Conservation (phyloP, 2,888 invertebrate genomes). For the Globia sparganii region DNA sequence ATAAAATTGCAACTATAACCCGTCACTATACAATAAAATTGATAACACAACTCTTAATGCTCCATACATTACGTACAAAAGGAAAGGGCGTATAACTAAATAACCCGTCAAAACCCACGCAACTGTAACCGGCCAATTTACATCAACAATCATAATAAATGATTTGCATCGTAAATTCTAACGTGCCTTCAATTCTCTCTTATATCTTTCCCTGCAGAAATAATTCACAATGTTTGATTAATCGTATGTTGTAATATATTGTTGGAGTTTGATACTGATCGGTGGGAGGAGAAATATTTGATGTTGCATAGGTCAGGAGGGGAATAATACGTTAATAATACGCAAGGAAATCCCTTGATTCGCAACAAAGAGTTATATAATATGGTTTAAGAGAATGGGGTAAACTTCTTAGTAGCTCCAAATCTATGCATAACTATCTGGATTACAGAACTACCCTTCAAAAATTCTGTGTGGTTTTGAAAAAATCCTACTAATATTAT, state of each 20-base stretch:
- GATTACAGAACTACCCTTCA: too few relatives aligned
- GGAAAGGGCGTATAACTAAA: constrained; percentile 42
- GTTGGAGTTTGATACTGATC: constrained; percentile 31
- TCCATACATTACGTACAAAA: constrained; percentile 19
- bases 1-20: not conserved
- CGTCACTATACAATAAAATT: constrained; percentile 6
- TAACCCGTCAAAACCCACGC: constrained; percentile 46
- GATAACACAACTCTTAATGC: constrained; percentile 1
- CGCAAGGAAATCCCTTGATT: not conserved
- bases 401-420: not conserved
- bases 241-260: constrained; percentile 41
- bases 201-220: constrained; percentile 44
- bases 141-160: constrained; percentile 60
- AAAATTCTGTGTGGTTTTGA: too few relatives aligned
- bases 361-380: not conserved
- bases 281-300: not conserved
- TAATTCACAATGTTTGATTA: constrained; percentile 54
- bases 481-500: too few relatives aligned
- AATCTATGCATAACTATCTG: not conserved
- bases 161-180: constrained; percentile 54
- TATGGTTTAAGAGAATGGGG: not conserved
- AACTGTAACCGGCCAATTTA: constrained; percentile 37
- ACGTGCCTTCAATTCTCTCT: constrained; percentile 37
- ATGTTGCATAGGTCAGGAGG: constrained; percentile 12
- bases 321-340: not conserved